A percentile compares a stretch with the other conserved stretches of the same genome.
These are phyloP conservation scores for Drosophila atripex DNA, from an alignment of 2,888 invertebrate species.

Conservation along the genomic window DNA sequence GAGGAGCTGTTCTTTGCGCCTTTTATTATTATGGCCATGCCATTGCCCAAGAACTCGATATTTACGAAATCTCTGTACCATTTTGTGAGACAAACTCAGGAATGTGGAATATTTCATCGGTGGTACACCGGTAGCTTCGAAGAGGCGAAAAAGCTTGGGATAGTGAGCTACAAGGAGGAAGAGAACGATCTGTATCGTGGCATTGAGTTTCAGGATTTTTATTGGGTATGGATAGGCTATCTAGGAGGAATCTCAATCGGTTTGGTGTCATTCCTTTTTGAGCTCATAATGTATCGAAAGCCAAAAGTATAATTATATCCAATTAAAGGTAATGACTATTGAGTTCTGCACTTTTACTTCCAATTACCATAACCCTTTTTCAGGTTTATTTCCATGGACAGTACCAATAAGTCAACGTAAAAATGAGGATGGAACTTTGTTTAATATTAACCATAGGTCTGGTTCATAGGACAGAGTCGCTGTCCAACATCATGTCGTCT, in stretches of 20 bases:
- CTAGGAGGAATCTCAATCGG: neutral
- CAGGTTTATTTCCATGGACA: neutral
- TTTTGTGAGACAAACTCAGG: constrained; percentile 21
- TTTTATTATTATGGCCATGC: constrained; percentile 32
- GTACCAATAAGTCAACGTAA: neutral
- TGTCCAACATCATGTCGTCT: constrained; percentile 7
- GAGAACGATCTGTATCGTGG: neutral
- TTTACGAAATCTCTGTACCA: constrained; percentile 43
- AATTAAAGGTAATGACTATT: neutral
- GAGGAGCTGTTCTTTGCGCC: constrained; percentile 18
- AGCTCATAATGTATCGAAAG: neutral
- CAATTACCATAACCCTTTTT: neutral
- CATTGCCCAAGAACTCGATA: constrained; percentile 52
- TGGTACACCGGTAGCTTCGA: constrained; percentile 50
- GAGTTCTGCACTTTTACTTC: neutral
- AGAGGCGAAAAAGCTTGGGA: constrained; percentile 26
- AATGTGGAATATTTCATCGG: constrained; percentile 40
- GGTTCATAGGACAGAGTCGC: neutral
- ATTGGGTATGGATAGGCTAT: constrained; percentile 31
- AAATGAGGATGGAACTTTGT: constrained; percentile 9
- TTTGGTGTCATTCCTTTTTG: neutral
- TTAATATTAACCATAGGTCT: neutral
- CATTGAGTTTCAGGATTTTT: constrained; percentile 33
- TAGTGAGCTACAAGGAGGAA: constrained; percentile 28
- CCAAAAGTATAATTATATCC: neutral